These are phyloP conservation scores for Dendropsophus ebraccatus DNA, from an alignment of 2,113 vertebrate species.

Conservation along the genomic window DNA sequence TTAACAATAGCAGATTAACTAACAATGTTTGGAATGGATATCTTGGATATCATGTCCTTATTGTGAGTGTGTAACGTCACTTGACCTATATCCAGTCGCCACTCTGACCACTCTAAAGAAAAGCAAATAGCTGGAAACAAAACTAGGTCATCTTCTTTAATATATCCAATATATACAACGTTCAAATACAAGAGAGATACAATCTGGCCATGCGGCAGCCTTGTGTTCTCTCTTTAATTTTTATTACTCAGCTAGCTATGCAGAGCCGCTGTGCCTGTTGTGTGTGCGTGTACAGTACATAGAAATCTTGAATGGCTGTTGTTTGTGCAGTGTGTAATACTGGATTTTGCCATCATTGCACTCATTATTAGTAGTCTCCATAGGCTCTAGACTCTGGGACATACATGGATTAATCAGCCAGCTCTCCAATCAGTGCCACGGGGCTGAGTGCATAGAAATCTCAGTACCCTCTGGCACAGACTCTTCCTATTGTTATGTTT, in stretches of 20 bases:
- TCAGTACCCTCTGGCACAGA: constrained; percentile 3
- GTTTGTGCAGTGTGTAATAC: no score
- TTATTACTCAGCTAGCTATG: not conserved
- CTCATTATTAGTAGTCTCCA: constrained; percentile 3
- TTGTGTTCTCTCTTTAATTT: not conserved
- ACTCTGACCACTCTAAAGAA: not conserved
- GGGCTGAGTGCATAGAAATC: constrained; percentile 31
- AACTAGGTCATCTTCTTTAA: constrained; percentile 6
- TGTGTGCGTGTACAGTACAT: not conserved
- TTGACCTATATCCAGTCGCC: not conserved
- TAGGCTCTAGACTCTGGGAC: not conserved
- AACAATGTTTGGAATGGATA: not conserved
- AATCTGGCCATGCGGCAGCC: not conserved
- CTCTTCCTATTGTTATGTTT: not conserved
- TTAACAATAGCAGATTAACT: not conserved
- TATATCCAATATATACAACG: not conserved
- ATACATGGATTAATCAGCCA: constrained; percentile 24
- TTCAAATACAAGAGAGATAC: not conserved
- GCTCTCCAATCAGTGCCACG: constrained; percentile 18
- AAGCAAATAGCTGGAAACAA: not conserved
- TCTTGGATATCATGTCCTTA: not conserved
- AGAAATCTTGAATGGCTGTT: not conserved
- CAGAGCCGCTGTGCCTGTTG: not conserved
- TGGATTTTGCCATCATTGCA: not conserved
- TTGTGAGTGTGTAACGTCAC: not conserved